Evolutionary conservation across 2,797 vertebrate genomes (phyloP).

Genomic region (Lepus townsendii): DNA sequence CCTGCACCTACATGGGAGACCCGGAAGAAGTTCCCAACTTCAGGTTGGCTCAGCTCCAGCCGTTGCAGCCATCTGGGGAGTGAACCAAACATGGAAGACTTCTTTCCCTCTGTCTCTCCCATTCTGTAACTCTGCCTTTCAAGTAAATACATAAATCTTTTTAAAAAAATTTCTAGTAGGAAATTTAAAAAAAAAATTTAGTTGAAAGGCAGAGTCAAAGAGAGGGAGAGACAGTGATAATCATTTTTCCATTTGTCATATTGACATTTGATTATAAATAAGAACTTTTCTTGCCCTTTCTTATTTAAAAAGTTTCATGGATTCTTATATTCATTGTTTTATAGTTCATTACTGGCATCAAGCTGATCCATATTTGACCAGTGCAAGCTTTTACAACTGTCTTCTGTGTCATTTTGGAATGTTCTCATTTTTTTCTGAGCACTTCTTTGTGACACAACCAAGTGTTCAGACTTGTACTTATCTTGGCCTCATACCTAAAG

Average conservation of each 20-base stretch:
- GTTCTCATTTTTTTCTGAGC: neutral
- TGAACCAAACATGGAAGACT: too few relatives aligned
- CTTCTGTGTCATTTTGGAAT: neutral
- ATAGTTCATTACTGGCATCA: neutral
- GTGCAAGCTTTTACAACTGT: neutral
- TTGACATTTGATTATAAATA: constrained; percentile 24
- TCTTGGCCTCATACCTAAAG: neutral
- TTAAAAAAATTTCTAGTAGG: too few relatives aligned
- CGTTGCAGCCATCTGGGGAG: too few relatives aligned
- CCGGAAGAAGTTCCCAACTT: too few relatives aligned
- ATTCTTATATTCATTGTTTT: neutral
- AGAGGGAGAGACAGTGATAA: neutral
- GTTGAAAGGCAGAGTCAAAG: too few relatives aligned
- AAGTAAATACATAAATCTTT: too few relatives aligned
- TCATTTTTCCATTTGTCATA: constrained; percentile 1
- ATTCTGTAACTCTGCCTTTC: too few relatives aligned
- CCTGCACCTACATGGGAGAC: too few relatives aligned
- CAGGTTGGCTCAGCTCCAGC: too few relatives aligned
- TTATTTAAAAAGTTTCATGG: neutral
- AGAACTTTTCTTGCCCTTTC: constrained; percentile 25
- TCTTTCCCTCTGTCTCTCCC: too few relatives aligned
- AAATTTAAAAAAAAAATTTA: too few relatives aligned
- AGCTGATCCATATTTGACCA: neutral
- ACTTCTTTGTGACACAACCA: neutral
- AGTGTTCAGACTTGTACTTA: constrained; percentile 19